Percentiles rank a stretch among this genome's conserved stretches.
These are phyloP conservation scores for Pavo muticus DNA, from an alignment of 2,113 vertebrate species.

Conservation along the genomic window DNA sequence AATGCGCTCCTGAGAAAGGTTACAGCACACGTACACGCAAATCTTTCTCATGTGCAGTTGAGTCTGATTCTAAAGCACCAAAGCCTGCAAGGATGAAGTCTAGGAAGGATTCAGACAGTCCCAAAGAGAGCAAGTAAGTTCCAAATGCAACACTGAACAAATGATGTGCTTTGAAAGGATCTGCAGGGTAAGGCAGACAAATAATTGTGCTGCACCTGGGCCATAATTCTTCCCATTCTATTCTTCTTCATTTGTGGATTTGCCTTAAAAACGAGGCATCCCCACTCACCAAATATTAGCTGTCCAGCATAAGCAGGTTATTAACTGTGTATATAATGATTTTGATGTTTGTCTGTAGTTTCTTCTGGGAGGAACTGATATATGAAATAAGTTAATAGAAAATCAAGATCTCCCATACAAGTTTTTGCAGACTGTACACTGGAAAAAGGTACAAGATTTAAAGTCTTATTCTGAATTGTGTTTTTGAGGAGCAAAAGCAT, in stretches of 20 bases:
- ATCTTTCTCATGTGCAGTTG: background rate
- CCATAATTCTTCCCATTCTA: background rate
- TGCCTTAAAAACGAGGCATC: background rate
- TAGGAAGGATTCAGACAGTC: background rate
- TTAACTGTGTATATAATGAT: background rate
- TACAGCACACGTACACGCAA: background rate
- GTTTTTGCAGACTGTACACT: background rate
- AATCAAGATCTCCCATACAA: background rate
- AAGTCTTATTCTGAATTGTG: background rate
- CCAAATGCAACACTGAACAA: background rate
- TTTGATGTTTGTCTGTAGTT: background rate
- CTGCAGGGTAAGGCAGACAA: background rate
- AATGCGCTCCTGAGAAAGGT: background rate
- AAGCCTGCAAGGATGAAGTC: background rate
- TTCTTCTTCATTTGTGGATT: background rate
- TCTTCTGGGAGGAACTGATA: background rate
- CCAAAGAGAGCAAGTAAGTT: background rate
- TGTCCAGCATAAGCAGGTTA: background rate
- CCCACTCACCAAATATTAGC: background rate
- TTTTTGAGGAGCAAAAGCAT: background rate
- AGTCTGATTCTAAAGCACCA: background rate
- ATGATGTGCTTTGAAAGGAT: background rate
- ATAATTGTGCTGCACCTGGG: background rate
- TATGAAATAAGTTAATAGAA: background rate
- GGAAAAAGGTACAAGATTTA: background rate